These are phyloP conservation scores for Tipula unca DNA, from an alignment of 2,888 invertebrate genomes.

Conservation along the genomic window DNA sequence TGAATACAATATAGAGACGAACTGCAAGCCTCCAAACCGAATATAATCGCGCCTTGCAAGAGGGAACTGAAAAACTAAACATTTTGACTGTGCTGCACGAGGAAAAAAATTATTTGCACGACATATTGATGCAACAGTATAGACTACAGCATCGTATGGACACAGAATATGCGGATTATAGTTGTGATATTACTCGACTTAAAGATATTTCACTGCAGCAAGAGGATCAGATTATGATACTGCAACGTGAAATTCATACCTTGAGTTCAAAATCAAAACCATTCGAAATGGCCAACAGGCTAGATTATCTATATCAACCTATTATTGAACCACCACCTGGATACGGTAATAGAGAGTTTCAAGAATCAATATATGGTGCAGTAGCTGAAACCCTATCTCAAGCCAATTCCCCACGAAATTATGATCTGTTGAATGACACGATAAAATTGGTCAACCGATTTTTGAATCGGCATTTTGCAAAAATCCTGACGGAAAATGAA, in stretches of 20 bases:
- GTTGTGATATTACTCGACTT: conserved; percentile 34
- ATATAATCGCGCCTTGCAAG: conserved; percentile 42
- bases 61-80: conserved; percentile 49
- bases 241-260: conserved; percentile 37
- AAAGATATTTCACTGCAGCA: conserved; percentile 40
- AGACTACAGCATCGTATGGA: conserved; percentile 23
- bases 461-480: conserved; percentile 31
- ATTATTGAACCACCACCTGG: conserved; percentile 25
- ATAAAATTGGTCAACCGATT: conserved; percentile 35
- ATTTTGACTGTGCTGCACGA: conserved; percentile 47
- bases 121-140: conserved; percentile 39
- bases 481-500: conserved; percentile 31
- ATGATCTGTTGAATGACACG: conserved; percentile 34
- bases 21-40: conserved; percentile 37
- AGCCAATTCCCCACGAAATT: conserved; percentile 26
- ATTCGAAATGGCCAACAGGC: conserved; percentile 29
- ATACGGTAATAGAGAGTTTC: conserved; percentile 27
- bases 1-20: conserved; percentile 34
- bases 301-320: conserved; percentile 21
- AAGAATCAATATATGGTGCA: conserved; percentile 27
- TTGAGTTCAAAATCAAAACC: conserved; percentile 37
- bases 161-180: conserved; percentile 17
- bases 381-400: conserved; percentile 31
- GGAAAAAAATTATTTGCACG: conserved; percentile 45
- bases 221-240: conserved; percentile 43